These are phyloP conservation scores for Schrankia costaestrigalis DNA, from an alignment of 2,888 invertebrate genomes.

Conservation along the genomic window DNA sequence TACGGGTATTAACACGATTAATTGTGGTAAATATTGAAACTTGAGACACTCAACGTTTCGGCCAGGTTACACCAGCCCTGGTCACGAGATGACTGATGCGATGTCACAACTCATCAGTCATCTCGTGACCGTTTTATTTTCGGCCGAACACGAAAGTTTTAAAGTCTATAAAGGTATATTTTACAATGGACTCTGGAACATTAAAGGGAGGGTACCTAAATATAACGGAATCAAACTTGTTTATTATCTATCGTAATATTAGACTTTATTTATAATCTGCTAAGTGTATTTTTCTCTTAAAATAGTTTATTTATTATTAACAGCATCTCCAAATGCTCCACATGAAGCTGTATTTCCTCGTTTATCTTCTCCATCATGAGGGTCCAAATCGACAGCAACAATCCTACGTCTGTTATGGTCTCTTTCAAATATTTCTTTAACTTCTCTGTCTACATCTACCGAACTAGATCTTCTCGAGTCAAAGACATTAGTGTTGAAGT, in stretches of 20 bases:
- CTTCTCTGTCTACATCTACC: slow-evolving; percentile 64
- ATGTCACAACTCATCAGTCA: too few relatives aligned
- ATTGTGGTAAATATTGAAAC: too few relatives aligned
- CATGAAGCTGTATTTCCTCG: slow-evolving; percentile 43
- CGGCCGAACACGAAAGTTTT: too few relatives aligned
- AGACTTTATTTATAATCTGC: neutral
- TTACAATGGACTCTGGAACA: too few relatives aligned
- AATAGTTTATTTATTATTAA: slow-evolving; percentile 13
- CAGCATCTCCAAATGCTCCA: slow-evolving; percentile 51
- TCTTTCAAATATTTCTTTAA: slow-evolving; percentile 63
- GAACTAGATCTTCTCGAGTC: slow-evolving; percentile 64
- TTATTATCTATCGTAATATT: neutral
- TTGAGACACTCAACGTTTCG: too few relatives aligned
- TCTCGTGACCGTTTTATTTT: too few relatives aligned
- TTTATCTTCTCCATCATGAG: slow-evolving; percentile 26
- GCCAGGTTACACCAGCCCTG: too few relatives aligned
- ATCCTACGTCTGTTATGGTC: slow-evolving; percentile 44
- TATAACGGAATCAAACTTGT: too few relatives aligned
- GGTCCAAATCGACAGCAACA: slow-evolving; percentile 29
- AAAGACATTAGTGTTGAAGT: slow-evolving; percentile 39
- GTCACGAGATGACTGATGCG: too few relatives aligned
- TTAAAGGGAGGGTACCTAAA: too few relatives aligned
- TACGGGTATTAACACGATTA: too few relatives aligned
- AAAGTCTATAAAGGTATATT: too few relatives aligned
- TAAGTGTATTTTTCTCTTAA: neutral